A percentile compares a stretch with the other conserved stretches of the same genome.
phyloP scores from a whole-genome alignment of 2,113 vertebrate genomes.

The Elgaria multicarinata region DNA sequence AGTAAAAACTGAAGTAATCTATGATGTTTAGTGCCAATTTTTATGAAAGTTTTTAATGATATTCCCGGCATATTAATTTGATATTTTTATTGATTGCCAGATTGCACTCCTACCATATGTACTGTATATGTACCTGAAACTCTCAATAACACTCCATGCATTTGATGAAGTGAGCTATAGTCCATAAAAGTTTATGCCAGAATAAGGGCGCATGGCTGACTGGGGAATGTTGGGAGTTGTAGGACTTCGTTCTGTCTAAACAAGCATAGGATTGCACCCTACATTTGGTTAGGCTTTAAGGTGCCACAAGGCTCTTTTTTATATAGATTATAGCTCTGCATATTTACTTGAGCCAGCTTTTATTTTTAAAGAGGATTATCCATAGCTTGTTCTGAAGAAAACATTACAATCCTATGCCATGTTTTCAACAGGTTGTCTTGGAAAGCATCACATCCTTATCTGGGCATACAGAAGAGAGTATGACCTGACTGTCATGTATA shows the following conservation, averaged over 20 bases:
- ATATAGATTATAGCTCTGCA: neutral
- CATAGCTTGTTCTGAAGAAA: neutral
- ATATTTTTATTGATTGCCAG: neutral
- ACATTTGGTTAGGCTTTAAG: too few relatives aligned
- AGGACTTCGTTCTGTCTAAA: too few relatives aligned
- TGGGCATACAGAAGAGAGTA: constrained; percentile 48
- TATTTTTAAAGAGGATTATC: neutral
- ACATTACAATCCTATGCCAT: neutral
- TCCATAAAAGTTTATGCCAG: too few relatives aligned
- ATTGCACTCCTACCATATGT: too few relatives aligned
- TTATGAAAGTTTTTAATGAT: neutral
- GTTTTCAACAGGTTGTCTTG: constrained; percentile 33
- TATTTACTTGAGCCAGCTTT: neutral
- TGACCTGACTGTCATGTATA: constrained; percentile 59
- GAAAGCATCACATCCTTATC: constrained; percentile 44
- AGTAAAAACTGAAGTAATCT: neutral
- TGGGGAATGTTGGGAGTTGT: too few relatives aligned
- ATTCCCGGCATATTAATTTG: neutral
- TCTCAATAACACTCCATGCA: too few relatives aligned
- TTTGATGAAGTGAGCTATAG: too few relatives aligned
- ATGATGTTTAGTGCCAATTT: neutral
- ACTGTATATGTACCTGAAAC: too few relatives aligned
- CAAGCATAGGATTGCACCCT: too few relatives aligned
- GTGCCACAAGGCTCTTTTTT: too few relatives aligned
- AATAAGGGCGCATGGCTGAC: too few relatives aligned